Conservation (phyloP, 2,888 invertebrate species). For the Seira musarum region DNA sequence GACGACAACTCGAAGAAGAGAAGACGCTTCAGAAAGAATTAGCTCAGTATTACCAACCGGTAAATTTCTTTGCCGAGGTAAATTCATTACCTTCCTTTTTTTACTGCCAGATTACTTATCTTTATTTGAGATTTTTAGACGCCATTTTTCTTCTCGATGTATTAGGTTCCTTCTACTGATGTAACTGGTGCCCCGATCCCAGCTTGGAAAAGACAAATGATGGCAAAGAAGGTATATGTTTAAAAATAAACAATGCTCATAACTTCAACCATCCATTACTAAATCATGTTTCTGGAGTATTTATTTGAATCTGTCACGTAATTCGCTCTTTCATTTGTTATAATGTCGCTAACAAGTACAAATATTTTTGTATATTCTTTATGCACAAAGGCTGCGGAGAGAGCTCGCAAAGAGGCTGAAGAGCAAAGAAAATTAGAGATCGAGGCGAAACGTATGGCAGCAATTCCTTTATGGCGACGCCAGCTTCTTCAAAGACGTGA, state of each 20-base stretch:
- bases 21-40: constrained; percentile 89
- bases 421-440: constrained; percentile 88
- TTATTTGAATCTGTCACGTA: not conserved
- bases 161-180: constrained; percentile 77
- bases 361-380: too few relatives aligned
- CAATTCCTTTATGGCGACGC: constrained; percentile 95
- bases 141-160: too few relatives aligned
- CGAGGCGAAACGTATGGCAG: constrained; percentile 86
- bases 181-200: constrained; percentile 91
- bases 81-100: constrained; percentile 71
- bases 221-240: constrained; percentile 79
- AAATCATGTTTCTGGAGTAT: too few relatives aligned
- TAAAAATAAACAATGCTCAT: too few relatives aligned
- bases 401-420: constrained; percentile 91
- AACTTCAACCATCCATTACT: too few relatives aligned
- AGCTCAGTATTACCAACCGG: constrained; percentile 86
- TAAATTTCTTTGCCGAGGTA: constrained; percentile 93
- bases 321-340: too few relatives aligned
- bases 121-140: constrained; percentile 63
- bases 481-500: constrained; percentile 79
- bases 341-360: too few relatives aligned
- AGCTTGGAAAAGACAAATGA: constrained; percentile 95
- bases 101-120: not conserved
- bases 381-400: constrained; percentile 84
- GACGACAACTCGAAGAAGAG: constrained; percentile 88